These are phyloP conservation scores for Urophycis tenuis DNA, from an alignment of 2,797 vertebrate genomes.

Conservation along the genomic window DNA sequence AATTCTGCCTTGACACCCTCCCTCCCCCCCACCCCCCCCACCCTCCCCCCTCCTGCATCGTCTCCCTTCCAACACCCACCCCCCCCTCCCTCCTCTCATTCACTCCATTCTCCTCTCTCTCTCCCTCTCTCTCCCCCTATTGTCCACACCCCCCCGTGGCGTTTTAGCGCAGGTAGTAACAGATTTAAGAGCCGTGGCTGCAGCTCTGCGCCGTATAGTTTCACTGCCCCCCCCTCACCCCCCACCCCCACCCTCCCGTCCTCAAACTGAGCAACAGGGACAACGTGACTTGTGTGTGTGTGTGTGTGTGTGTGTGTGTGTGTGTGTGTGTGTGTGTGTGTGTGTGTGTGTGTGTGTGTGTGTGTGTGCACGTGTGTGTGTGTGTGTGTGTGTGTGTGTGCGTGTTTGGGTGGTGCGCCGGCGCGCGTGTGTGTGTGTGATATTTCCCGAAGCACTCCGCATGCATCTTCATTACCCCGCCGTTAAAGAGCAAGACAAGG, in stretches of 20 bases:
- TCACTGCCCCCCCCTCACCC: conserved; percentile 55
- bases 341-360: conserved; percentile 52
- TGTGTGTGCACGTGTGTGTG: background rate
- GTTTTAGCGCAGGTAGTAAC: conserved; percentile 34
- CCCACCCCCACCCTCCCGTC: too few relatives aligned
- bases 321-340: too few relatives aligned
- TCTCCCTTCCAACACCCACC: conserved; percentile 38
- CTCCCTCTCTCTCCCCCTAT: conserved; percentile 52
- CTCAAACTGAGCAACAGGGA: conserved; percentile 50
- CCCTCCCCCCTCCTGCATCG: background rate
- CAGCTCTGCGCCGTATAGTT: conserved; percentile 45
- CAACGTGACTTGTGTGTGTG: conserved; percentile 58
- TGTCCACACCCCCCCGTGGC: background rate
- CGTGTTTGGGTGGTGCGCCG: background rate
- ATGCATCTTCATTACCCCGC: conserved; percentile 68
- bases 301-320: conserved; percentile 43
- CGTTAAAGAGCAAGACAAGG: conserved; percentile 51
- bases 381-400: too few relatives aligned
- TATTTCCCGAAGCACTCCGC: conserved; percentile 46
- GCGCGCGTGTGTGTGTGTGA: background rate
- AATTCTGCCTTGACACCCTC: conserved; percentile 69
- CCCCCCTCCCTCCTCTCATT: background rate
- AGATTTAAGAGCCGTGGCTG: conserved; percentile 51
- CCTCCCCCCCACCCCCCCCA: conserved; percentile 40
- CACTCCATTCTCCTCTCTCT: conserved; percentile 40